Conservation (phyloP, 2,797 vertebrate species). For the Leuciscus waleckii region DNA sequence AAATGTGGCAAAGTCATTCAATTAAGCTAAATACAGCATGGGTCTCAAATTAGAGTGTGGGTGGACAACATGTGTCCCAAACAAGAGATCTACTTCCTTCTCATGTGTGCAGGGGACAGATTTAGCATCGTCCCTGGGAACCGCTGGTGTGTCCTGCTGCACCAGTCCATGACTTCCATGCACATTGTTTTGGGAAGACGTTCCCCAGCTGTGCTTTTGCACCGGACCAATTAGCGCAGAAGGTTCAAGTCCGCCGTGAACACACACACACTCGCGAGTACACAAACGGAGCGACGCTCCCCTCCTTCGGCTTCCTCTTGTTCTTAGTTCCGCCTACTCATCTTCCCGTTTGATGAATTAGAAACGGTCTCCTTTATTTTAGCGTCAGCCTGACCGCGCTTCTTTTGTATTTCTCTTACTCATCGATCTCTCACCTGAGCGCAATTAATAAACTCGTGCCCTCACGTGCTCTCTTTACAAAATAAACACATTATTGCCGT, state of each 20-base stretch:
- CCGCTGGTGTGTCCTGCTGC: conserved; percentile 17
- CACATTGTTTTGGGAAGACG: conserved; percentile 50
- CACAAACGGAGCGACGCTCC: neutral
- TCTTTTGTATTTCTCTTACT: conserved; percentile 60
- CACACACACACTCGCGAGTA: neutral
- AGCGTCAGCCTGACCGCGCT: conserved; percentile 37
- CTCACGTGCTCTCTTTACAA: conserved; percentile 44
- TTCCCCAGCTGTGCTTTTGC: conserved; percentile 51
- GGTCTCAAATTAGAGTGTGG: conserved; percentile 31
- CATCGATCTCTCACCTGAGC: conserved; percentile 58
- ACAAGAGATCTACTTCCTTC: conserved; percentile 10
- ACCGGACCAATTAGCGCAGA: conserved; percentile 51
- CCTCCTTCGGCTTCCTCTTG: neutral
- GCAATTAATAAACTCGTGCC: conserved; percentile 61
- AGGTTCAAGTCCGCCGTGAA: conserved; percentile 6
- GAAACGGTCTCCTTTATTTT: conserved; percentile 49
- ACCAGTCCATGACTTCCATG: conserved; percentile 20
- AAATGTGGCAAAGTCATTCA: conserved; percentile 9
- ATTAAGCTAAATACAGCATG: conserved; percentile 2
- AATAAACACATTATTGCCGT: conserved; percentile 61
- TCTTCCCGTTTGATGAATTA: conserved; percentile 60
- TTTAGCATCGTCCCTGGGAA: conserved; percentile 33
- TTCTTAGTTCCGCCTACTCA: conserved; percentile 54
- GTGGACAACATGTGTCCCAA: neutral
- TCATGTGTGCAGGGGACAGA: conserved; percentile 17